These are phyloP conservation scores for Andrena trimmerana DNA, from an alignment of 2,888 invertebrate genomes.

Conservation along the genomic window DNA sequence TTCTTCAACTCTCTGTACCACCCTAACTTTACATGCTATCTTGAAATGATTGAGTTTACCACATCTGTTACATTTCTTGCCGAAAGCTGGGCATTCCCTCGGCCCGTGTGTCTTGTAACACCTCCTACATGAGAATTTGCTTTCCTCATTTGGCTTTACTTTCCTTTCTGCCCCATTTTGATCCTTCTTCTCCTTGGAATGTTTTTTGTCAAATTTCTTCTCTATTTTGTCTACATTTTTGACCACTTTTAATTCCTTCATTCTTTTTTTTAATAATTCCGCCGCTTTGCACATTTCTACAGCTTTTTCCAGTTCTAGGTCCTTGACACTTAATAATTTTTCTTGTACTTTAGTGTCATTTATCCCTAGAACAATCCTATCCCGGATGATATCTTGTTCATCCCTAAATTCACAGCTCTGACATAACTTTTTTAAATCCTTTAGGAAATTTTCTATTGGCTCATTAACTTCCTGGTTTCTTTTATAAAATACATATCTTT, in stretches of 20 bases:
- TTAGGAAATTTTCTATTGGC: not conserved
- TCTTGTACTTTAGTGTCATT: slow-evolving; percentile 20
- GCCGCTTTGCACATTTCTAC: not conserved
- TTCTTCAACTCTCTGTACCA: not conserved
- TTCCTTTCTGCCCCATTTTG: not conserved
- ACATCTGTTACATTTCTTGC: slow-evolving; percentile 14
- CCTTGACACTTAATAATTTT: not conserved
- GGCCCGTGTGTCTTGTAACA: not conserved
- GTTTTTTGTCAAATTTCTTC: not conserved
- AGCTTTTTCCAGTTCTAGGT: not conserved
- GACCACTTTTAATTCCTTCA: not conserved
- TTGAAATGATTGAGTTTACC: slow-evolving; percentile 15
- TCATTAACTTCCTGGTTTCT: not conserved
- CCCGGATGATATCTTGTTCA: not conserved
- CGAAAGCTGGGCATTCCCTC: slow-evolving; percentile 1
- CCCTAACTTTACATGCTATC: not conserved
- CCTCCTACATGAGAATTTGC: not conserved
- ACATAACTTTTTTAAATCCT: not conserved
- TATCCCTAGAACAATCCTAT: not conserved
- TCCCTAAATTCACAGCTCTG: not conserved
- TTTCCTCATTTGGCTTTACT: not conserved
- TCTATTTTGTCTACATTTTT: not conserved
- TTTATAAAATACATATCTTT: slow-evolving; percentile 4
- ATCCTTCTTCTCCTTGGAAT: not conserved
- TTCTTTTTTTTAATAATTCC: slow-evolving; percentile 1